These are phyloP conservation scores for Tachystola acroxantha DNA, from an alignment of 2,888 invertebrate species.

Conservation along the genomic window DNA sequence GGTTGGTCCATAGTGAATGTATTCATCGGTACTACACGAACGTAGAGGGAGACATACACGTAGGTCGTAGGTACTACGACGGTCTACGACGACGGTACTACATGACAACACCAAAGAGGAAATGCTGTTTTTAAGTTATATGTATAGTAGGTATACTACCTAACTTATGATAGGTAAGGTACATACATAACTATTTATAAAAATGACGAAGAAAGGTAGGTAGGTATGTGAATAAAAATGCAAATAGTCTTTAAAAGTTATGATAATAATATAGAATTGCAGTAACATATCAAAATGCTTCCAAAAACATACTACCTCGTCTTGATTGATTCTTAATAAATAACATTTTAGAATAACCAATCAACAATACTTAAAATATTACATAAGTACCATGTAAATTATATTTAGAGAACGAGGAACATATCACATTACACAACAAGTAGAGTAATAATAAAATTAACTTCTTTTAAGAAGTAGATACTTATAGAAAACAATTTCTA, in stretches of 20 bases:
- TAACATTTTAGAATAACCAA: neutral
- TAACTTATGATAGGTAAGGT: no score
- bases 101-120: no score
- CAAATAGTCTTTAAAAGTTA: neutral
- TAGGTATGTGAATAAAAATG: neutral
- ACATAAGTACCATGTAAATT: neutral
- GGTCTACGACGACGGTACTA: no score
- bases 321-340: no score
- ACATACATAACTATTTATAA: no score
- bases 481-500: neutral
- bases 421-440: constrained; percentile 15
- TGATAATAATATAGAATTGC: constrained; percentile 28
- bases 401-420: neutral
- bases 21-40: no score
- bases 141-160: no score
- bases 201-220: no score
- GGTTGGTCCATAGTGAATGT: no score
- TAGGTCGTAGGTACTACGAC: no score
- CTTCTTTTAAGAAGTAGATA: constrained; percentile 16
- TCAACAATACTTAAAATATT: neutral
- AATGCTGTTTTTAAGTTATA: no score
- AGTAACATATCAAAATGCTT: neutral
- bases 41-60: no score
- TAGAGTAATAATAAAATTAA: constrained; percentile 11
- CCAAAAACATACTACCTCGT: neutral